Evolutionary conservation across 2,113 vertebrate genomes (phyloP), one percentile per base, ranked within the genome.

Genomic region (Microcebus ravelobensis): DNA sequence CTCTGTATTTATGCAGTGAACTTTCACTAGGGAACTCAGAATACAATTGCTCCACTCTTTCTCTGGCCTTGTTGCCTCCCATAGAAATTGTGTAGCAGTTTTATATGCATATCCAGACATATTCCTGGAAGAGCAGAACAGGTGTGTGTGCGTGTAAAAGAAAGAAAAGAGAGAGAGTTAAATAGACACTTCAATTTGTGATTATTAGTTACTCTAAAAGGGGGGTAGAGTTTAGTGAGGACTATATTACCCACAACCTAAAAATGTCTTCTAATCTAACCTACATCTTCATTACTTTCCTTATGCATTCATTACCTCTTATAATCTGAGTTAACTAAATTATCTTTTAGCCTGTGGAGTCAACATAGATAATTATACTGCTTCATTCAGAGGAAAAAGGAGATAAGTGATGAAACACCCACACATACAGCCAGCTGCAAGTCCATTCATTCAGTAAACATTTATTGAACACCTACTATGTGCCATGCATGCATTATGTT

Each of bases 391-490:
- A 23, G 12, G 18, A 31, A 81, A 90, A 90, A 73, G 5, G 23
- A 96, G 8, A 3, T 52, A 42, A n/a, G 23, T 95, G 36, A 42
- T 50, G 3, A 80, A 50, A 90, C 10, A 76, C 36, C 74, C 15
- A 36, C 15, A 85, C 31, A 89, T 42, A 83, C 25, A 36, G 13
- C 42, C 45, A 79, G 2, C n/a, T 84, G 36, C 52, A 82, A 88
- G 9, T 77, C 36, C 23, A 63, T 84, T 87, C 80, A 74, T 90
- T 87, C 57, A 57, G 3, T 59, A 84, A 59, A 21, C 55, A 80
- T 50, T 96, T 80, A 77, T 45, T 79, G 91, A 97, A 50, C 55
- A 96, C 61, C 48, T 95, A 94, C 67, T 87, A 29, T 95, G 52
- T 92, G 36, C 36, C 23, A 65, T 50, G 12, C 18, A 65, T 79